Percentiles rank a stretch among this genome's conserved stretches.
These are phyloP conservation scores for Phyllopteryx taeniolatus DNA, from an alignment of 2,113 vertebrate genomes.

Conservation along the genomic window DNA sequence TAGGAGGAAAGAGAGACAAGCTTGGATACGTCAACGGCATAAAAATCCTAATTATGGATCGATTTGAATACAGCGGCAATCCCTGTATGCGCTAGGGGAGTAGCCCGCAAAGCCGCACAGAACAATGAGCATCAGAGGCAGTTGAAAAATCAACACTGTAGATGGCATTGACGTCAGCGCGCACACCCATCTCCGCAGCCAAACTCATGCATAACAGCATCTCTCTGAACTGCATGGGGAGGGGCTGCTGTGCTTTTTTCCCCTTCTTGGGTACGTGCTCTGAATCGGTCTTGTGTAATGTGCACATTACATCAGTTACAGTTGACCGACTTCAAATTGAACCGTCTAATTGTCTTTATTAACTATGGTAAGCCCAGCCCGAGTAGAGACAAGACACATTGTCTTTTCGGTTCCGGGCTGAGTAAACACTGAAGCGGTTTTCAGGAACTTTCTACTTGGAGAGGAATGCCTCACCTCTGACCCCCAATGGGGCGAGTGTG, in stretches of 20 bases:
- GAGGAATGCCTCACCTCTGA: constrained; percentile 60
- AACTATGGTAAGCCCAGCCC: background rate
- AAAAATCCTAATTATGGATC: constrained; percentile 40
- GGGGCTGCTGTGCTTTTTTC: constrained; percentile 54
- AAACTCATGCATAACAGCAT: constrained; percentile 51
- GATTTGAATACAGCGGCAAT: constrained; percentile 41
- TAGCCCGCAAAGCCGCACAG: background rate
- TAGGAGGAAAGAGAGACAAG: constrained; percentile 18
- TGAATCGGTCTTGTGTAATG: constrained; percentile 63
- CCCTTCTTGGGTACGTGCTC: constrained; percentile 62
- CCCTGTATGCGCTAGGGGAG: constrained; percentile 10
- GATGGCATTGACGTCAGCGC: constrained; percentile 66
- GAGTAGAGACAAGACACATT: background rate
- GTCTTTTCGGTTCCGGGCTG: background rate
- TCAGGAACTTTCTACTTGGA: constrained; percentile 44
- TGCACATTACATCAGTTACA: constrained; percentile 48
- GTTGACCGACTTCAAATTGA: constrained; percentile 28
- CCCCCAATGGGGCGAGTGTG: constrained; percentile 54
- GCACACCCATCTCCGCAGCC: constrained; percentile 68
- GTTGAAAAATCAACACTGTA: constrained; percentile 27
- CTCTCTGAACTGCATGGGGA: constrained; percentile 56
- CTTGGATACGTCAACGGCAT: constrained; percentile 31
- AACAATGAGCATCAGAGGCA: constrained; percentile 36
- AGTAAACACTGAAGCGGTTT: constrained; percentile 9
- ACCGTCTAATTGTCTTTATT: background rate